Base-by-base conservation (phyloP, 2,797 vertebrate species). In the Typhlichthys eigenmanni region DNA sequence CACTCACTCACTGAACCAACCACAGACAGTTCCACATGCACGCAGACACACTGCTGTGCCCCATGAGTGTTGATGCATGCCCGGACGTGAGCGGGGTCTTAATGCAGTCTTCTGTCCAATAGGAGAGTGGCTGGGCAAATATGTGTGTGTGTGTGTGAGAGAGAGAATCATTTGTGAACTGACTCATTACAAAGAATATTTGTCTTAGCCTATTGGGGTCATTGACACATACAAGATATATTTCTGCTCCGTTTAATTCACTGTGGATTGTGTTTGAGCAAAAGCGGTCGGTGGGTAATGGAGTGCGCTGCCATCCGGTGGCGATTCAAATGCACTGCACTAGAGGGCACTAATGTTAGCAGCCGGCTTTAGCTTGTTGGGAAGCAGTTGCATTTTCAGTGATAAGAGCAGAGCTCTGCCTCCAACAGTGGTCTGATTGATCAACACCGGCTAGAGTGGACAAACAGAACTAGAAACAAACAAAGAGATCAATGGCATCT, bases 221-320 rank as follows among this genome's bases (percentile, higher is more conserved):
- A 11, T 8, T 32, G 47, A 43, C 43, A 45, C 46, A 43, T 14
- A 46, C 13, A 47, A 55, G 47, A 24, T 61, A 47, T 2, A n/a
- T 51, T 58, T 46, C 47, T 45, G n/a, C 24, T 24, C 43, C 6
- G 58, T 59, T 55, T 66, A 34, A 16, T 32, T 17, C 48, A 32
- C 29, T 60, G 8, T 34, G 16, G 13, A 34, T 34, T 34, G 14
- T 55, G 52, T 34, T 53, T 47, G 38, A 47, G 29, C 16, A 46
- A 13, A 14, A 43, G 16, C 5, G 13, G 17, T 38, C 6, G n/a
- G 12, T 62, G 24, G 12, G 32, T 63, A 32, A 66, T 14, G 76
- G 65, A 68, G 49, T 79, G 45, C 66, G 74, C 71, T 76, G 84
- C 83, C 89, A 29, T 77, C 84, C 62, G 57, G 68, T 89, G 88